phyloP scores from a whole-genome alignment of 1,140 invertebrate species.

The Glossosoma conforme region DNA sequence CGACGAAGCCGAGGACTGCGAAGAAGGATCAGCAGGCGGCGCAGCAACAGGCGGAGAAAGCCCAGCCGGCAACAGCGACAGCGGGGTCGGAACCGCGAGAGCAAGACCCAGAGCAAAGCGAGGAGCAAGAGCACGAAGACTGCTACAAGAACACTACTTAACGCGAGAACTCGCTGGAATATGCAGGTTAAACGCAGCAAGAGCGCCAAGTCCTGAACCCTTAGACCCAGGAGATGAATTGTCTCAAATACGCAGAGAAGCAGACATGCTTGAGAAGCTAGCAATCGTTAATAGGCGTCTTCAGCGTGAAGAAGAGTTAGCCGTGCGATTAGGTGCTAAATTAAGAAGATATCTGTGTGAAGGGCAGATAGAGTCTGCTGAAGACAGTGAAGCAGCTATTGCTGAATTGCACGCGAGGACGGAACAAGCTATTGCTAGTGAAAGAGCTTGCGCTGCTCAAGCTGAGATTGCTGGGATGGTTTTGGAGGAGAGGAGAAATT shows the following conservation, averaged over 20 bases:
- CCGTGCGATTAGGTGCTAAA: slow-evolving; percentile 61
- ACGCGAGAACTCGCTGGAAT: slow-evolving; percentile 50
- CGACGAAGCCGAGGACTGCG: slow-evolving; percentile 9
- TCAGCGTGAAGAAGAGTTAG: slow-evolving; percentile 62
- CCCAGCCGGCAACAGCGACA: slow-evolving; percentile 54
- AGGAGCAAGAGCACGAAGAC: slow-evolving; percentile 46
- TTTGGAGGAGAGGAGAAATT: slow-evolving; percentile 56
- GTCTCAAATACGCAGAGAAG: slow-evolving; percentile 51
- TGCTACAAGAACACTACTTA: slow-evolving; percentile 50
- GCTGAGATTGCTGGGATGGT: slow-evolving; percentile 62
- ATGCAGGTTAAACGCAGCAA: slow-evolving; percentile 48
- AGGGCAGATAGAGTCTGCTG: slow-evolving; percentile 51
- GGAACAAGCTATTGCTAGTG: slow-evolving; percentile 33
- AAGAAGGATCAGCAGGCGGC: slow-evolving; percentile 20
- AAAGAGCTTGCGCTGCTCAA: slow-evolving; percentile 56
- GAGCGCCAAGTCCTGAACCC: no score
- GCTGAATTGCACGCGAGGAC: slow-evolving; percentile 49
- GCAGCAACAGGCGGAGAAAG: slow-evolving; percentile 38
- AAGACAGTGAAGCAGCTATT: slow-evolving; percentile 49
- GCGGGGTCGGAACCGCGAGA: slow-evolving; percentile 49
- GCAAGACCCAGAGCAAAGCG: slow-evolving; percentile 49
- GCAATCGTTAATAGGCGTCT: slow-evolving; percentile 66
- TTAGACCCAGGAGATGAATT: slow-evolving; percentile 47
- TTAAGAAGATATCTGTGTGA: slow-evolving; percentile 60
- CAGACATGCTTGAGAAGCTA: slow-evolving; percentile 65